Conservation (phyloP, 2,797 vertebrate species). For the Channa striata region DNA sequence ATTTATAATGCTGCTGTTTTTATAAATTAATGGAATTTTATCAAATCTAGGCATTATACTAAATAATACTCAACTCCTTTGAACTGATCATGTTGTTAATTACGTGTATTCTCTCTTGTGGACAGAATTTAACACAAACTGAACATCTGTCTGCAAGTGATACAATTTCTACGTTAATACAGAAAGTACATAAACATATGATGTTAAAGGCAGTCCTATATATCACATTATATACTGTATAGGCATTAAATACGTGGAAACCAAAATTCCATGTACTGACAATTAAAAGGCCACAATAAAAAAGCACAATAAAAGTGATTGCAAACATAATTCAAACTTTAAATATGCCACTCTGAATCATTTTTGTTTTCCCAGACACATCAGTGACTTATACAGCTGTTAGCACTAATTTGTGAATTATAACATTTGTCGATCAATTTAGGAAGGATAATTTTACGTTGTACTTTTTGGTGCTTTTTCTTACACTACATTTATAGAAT, state of each 20-base stretch:
- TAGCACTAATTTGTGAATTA: not conserved
- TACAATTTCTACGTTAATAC: not conserved
- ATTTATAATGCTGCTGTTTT: not conserved
- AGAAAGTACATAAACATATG: not conserved
- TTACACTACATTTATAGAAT: not conserved
- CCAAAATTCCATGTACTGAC: not conserved
- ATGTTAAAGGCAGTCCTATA: not conserved
- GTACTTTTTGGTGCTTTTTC: not conserved
- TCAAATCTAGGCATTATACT: constrained; percentile 4
- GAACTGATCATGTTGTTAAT: not conserved
- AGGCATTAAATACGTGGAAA: not conserved
- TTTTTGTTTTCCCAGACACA: no score
- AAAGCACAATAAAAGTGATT: not conserved
- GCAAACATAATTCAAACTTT: not conserved
- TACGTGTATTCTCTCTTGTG: no score
- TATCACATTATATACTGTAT: not conserved
- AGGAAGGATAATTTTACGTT: not conserved
- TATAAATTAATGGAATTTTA: constrained; percentile 6
- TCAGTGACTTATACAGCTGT: no score
- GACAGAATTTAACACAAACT: no score
- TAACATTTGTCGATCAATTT: not conserved
- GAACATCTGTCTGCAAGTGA: no score
- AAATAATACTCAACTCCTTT: no score
- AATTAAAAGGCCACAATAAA: not conserved
- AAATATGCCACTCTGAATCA: no score